Evolutionary conservation across 2,113 vertebrate species (phyloP).

Genomic region (Proteles cristata): DNA sequence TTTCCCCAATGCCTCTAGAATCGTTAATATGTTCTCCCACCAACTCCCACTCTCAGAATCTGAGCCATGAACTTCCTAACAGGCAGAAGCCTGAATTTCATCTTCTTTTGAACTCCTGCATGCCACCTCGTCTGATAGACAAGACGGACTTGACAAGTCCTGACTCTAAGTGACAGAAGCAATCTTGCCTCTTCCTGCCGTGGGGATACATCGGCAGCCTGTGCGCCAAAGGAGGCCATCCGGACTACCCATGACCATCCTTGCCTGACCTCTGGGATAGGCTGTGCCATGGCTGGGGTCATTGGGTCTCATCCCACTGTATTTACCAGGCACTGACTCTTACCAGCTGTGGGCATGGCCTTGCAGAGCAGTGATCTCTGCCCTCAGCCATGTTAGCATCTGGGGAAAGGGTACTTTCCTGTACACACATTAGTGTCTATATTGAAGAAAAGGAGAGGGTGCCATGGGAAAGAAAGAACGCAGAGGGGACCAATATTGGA

Average conservation of each 20-base stretch:
- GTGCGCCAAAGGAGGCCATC: not conserved
- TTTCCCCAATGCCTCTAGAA: not conserved
- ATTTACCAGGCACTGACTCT: not conserved
- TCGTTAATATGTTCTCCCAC: not conserved
- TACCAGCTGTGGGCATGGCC: fast-evolving
- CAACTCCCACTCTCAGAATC: not conserved
- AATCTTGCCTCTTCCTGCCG: not conserved
- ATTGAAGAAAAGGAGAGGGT: not conserved
- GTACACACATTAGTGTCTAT: not conserved
- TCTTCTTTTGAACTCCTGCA: not conserved
- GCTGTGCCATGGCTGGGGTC: not conserved
- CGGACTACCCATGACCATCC: not conserved
- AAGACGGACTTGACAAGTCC: not conserved
- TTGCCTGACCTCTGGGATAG: not conserved
- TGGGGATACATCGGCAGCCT: not conserved
- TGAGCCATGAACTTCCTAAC: not conserved
- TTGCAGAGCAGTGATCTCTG: not conserved
- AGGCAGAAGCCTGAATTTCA: not conserved
- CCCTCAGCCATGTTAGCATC: not conserved
- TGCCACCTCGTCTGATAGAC: not conserved
- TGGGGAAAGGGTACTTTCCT: not conserved
- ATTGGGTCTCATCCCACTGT: not conserved
- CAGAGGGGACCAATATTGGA: not conserved
- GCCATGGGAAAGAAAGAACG: not conserved
- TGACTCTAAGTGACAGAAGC: not conserved